Base-by-base conservation (phyloP, 2,888 invertebrate species). In the Deilephila porcellus region DNA sequence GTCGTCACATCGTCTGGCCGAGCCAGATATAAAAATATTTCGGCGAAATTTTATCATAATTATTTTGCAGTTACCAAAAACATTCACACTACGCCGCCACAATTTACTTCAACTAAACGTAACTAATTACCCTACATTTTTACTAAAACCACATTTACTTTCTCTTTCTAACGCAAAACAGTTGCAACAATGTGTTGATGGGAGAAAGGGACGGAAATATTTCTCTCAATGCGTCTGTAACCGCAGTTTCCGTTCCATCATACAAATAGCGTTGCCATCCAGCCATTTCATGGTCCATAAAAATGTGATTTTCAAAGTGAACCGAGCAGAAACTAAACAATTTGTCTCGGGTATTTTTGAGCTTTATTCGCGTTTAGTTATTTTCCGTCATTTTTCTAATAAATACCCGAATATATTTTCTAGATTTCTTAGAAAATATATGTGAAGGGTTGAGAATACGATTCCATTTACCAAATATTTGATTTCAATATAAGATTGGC, bases 211-310 rank as follows among this genome's bases (percentile, higher is more conserved):
- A 67, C 25, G 25, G 45, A 67, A 25, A 52, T 25, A 25, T 25
- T 67, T 64, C n/a, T 25, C 25, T 52, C 25, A 52, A 6, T 67
- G 25, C 45, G n/a, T 4, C 67, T 20, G 34, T 20, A 63, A 63
- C n/a, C 63, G 67, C 45, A 45, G 67, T 67, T 67, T 67, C 45
- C 67, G 52, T 67, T 67, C 67, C 67, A 67, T 67, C 67, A 67
- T 67, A 67, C 67, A 67, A 67, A 52, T 67, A 52, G 52, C 67
- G 45, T 25, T 52, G 67, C 67, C 67, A 62, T 74, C 56, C 71
- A 64, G 60, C 53, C 63, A 75, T 75, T 75, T 75, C 72, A 75
- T 74, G 75, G 72, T 71, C 72, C 75, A 75, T 75, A 75, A 74
- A 75, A 70, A 75, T 75, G 72, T 74, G 74, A 72, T 72, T 71